A percentile compares a stretch with the other conserved stretches of the same genome.
Conservation (phyloP, 1,140 invertebrate genomes). For the Anadara kagoshimensis region DNA sequence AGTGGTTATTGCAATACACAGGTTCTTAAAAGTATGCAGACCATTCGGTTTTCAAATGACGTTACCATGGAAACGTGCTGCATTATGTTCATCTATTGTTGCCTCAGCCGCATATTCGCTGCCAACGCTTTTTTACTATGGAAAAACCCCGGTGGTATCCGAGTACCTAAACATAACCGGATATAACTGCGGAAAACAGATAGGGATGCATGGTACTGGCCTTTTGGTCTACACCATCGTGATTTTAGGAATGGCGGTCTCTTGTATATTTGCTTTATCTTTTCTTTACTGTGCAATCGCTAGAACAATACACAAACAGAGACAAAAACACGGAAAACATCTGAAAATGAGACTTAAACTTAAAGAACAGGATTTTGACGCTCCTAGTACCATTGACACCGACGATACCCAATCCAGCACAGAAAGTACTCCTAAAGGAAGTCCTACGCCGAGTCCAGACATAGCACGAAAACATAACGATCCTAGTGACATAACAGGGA, state of each 20-base stretch:
- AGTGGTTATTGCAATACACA: slow-evolving; percentile 21
- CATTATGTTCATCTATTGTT: not conserved
- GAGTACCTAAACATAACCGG: slow-evolving; percentile 3
- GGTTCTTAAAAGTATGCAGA: slow-evolving; percentile 28
- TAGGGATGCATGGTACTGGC: not conserved
- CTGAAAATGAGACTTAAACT: not conserved
- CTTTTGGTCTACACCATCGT: not conserved
- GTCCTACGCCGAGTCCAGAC: no score
- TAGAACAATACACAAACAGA: not conserved
- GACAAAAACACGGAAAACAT: not conserved
- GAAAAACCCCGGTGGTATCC: not conserved
- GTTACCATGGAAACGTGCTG: slow-evolving; percentile 10
- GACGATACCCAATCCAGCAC: no score
- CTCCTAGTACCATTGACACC: no score
- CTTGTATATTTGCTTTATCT: not conserved
- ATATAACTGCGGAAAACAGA: not conserved
- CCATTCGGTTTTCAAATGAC: slow-evolving; percentile 28
- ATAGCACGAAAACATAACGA: no score
- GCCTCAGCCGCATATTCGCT: not conserved
- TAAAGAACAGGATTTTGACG: no score
- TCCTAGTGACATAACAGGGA: no score
- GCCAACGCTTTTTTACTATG: not conserved
- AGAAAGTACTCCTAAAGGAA: no score
- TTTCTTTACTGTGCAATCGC: not conserved
- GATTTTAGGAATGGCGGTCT: not conserved